A percentile compares a stretch with the other conserved stretches of the same genome.
phyloP scores from a whole-genome alignment of 2,113 vertebrate genomes.

The Cyrtonyx montezumae region DNA sequence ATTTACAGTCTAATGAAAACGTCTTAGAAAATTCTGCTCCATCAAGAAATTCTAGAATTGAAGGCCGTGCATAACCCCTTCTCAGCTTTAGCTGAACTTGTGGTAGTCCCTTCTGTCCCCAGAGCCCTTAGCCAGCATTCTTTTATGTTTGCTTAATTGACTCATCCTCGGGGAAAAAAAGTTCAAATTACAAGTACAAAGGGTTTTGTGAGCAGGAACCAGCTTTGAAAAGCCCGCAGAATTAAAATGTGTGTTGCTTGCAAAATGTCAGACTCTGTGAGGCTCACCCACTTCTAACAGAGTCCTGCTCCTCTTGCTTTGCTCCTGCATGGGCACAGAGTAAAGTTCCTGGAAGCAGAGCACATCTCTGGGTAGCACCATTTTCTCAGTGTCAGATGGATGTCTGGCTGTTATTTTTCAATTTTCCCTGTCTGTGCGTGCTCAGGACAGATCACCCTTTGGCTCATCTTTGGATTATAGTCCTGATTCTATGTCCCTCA shows the following conservation, averaged over 20 bases:
- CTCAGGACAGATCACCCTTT: neutral
- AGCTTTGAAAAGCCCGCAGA: neutral
- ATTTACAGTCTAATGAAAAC: neutral
- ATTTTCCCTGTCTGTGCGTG: neutral
- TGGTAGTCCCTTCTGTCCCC: neutral
- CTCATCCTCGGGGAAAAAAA: slow-evolving; percentile 37
- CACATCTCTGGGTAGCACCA: fast-evolving
- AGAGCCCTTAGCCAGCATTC: neutral
- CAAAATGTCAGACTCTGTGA: neutral
- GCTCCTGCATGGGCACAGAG: neutral
- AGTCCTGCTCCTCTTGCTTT: neutral
- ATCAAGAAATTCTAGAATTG: neutral
- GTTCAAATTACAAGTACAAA: slow-evolving; percentile 12
- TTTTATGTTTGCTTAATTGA: slow-evolving; percentile 28
- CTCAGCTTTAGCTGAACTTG: neutral
- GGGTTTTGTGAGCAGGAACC: slow-evolving; percentile 13
- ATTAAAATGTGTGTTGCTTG: neutral
- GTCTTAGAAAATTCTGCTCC: neutral
- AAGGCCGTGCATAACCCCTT: neutral
- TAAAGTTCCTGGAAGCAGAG: neutral
- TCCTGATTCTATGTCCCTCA: neutral
- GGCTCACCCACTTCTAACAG: neutral
- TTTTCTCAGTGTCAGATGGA: neutral
- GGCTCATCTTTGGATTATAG: neutral
- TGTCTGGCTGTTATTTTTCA: neutral